phyloP scores from a whole-genome alignment of 2,797 vertebrate species.

The Rhynchotus rufescens region DNA sequence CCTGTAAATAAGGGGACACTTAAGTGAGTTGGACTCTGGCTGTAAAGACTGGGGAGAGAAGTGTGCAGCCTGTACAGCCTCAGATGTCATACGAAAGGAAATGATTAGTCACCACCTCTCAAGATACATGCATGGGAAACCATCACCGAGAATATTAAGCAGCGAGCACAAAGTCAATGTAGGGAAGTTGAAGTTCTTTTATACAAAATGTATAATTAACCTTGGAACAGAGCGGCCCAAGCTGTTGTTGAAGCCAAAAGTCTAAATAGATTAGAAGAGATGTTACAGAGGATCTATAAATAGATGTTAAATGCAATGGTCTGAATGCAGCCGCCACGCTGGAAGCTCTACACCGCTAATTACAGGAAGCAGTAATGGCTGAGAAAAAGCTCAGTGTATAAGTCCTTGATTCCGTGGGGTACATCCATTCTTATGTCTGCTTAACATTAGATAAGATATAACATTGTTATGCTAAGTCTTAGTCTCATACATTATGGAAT shows the following conservation, averaged over 20 bases:
- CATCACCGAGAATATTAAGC: neutral
- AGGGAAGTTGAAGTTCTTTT: neutral
- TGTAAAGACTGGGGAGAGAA: neutral
- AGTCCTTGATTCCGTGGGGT: neutral
- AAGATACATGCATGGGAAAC: neutral
- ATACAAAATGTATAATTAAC: neutral
- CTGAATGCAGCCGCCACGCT: neutral
- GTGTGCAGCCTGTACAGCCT: neutral
- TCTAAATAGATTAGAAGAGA: neutral
- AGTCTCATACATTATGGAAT: neutral
- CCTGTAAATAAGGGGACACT: fast-evolving
- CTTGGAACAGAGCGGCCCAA: neutral
- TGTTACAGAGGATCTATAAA: neutral
- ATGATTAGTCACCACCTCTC: fast-evolving
- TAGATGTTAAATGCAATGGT: neutral
- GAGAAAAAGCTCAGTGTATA: neutral
- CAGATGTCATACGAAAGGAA: neutral
- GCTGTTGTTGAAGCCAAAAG: neutral
- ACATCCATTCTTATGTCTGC: neutral
- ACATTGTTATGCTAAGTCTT: neutral
- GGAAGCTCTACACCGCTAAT: neutral
- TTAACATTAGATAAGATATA: no score
- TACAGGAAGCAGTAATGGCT: neutral
- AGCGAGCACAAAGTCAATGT: fast-evolving
- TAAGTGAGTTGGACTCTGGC: neutral